Percentiles rank a stretch among this genome's conserved stretches.
phyloP scores from a whole-genome alignment of 2,888 invertebrate species.

The Zaprionus obscuricornis region DNA sequence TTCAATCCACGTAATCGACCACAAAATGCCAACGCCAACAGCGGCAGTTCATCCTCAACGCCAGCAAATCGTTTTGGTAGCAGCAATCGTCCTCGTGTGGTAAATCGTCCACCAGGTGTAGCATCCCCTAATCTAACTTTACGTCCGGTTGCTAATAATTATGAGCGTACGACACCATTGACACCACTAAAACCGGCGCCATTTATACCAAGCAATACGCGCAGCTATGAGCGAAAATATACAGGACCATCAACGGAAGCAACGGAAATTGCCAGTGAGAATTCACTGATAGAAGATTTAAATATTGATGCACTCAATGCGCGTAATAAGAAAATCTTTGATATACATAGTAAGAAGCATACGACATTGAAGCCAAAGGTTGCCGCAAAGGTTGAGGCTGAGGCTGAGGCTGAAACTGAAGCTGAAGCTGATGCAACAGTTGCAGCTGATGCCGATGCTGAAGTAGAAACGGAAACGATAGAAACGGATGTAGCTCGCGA shows the following conservation, averaged over 20 bases:
- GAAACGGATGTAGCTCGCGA: constrained; percentile 48
- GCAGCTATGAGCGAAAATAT: constrained; percentile 82
- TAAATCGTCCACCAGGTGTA: constrained; percentile 78
- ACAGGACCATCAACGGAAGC: constrained; percentile 72
- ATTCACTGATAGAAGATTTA: constrained; percentile 82
- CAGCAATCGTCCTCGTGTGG: constrained; percentile 70
- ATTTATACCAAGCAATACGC: constrained; percentile 80
- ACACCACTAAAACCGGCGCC: constrained; percentile 78
- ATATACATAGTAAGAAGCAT: constrained; percentile 83
- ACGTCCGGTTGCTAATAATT: constrained; percentile 79
- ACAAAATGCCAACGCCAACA: not conserved
- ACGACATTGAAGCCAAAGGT: constrained; percentile 80
- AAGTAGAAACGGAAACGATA: constrained; percentile 44
- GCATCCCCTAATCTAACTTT: constrained; percentile 71
- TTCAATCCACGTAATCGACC: constrained; percentile 59
- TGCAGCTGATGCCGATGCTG: constrained; percentile 39
- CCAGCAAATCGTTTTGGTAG: constrained; percentile 47
- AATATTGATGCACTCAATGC: constrained; percentile 85
- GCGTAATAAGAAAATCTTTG: constrained; percentile 85
- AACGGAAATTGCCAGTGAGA: constrained; percentile 68
- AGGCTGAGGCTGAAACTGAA: too few species aligned
- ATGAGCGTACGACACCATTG: constrained; percentile 71
- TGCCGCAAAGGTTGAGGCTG: constrained; percentile 29
- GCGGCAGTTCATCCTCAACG: constrained; percentile 10
- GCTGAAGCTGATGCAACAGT: constrained; percentile 32